A percentile compares a stretch with the other conserved stretches of the same genome.
phyloP scores from a whole-genome alignment of 2,113 vertebrate species.

The Sinosuthora webbiana region DNA sequence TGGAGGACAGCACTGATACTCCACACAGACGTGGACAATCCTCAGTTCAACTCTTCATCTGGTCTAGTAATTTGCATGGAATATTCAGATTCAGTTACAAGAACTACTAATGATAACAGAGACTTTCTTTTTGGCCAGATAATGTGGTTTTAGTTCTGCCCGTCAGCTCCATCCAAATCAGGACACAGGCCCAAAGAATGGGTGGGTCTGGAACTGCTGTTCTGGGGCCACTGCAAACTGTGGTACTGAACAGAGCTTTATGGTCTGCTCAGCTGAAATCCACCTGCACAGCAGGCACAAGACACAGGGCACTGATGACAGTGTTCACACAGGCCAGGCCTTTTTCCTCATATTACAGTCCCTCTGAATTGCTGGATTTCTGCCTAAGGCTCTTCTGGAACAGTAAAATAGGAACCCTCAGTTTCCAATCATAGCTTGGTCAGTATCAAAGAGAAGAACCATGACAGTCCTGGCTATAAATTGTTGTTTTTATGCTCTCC shows the following conservation, averaged over 20 bases:
- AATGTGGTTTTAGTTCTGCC: background rate
- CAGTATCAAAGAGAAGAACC: background rate
- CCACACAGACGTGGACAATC: background rate
- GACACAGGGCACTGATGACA: background rate
- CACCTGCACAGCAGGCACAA: background rate
- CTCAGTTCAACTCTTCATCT: background rate
- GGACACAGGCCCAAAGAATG: background rate
- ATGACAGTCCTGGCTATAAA: background rate
- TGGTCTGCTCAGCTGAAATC: background rate
- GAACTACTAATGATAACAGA: background rate
- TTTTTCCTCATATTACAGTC: background rate
- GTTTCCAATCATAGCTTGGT: background rate
- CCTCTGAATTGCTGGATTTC: background rate
- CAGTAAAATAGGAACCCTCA: background rate
- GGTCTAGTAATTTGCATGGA: background rate
- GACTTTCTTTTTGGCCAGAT: background rate
- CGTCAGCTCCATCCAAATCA: background rate
- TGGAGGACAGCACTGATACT: background rate
- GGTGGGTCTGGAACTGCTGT: background rate
- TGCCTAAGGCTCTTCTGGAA: background rate
- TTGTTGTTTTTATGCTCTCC: background rate
- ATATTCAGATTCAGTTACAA: background rate
- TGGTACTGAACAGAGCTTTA: background rate
- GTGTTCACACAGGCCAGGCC: background rate
- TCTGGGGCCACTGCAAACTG: background rate